Percentiles rank a stretch among this genome's conserved stretches.
These are phyloP conservation scores for Romanogobio albipinnatus DNA, from an alignment of 2,113 vertebrate genomes.

Conservation along the genomic window DNA sequence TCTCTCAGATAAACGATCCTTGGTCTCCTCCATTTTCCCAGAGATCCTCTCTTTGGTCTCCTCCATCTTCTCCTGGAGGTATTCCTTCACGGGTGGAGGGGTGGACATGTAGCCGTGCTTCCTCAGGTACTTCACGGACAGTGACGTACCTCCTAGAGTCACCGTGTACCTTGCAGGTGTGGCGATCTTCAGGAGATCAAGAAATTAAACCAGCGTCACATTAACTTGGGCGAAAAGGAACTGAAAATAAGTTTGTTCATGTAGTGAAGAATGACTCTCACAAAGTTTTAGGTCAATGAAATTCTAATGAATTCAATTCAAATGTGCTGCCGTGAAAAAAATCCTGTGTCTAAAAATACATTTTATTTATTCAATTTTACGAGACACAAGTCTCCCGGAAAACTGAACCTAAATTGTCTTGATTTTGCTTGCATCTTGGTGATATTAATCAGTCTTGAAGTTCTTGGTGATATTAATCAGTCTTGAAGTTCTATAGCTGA, in stretches of 20 bases:
- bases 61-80: slow-evolving; percentile 91
- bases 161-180: slow-evolving; percentile 92
- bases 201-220: neutral
- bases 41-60: slow-evolving; percentile 83
- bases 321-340: neutral
- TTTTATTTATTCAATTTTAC: neutral
- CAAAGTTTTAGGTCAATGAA: neutral
- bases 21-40: slow-evolving; percentile 78
- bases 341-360: neutral
- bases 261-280: neutral
- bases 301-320: neutral
- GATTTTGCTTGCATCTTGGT: neutral
- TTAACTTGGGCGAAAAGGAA: neutral
- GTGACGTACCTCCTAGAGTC: slow-evolving; percentile 92
- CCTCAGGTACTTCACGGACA: slow-evolving; percentile 90
- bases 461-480: neutral
- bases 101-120: slow-evolving; percentile 88
- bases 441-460: neutral
- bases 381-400: neutral
- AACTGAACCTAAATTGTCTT: neutral
- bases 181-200: slow-evolving; percentile 81
- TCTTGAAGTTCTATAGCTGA: neutral
- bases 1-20: slow-evolving; percentile 83
- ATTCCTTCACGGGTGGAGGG: slow-evolving; percentile 91
- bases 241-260: neutral